Evolutionary conservation across 2,113 vertebrate species (phyloP).

Genomic region (Urocolius indicus): DNA sequence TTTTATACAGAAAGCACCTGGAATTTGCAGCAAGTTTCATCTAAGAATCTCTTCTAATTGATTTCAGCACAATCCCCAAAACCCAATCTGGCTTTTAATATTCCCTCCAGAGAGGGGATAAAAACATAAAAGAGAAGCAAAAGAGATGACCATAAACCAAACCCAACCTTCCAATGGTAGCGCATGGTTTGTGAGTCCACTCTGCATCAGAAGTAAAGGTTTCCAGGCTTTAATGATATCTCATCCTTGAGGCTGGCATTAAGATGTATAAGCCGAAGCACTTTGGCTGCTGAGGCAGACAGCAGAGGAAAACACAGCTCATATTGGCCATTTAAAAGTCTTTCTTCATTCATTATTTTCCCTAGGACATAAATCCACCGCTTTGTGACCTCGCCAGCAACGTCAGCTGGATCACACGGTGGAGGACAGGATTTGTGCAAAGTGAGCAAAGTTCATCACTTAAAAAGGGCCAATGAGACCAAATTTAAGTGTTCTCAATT

Average conservation of each 20-base stretch:
- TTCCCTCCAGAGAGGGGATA: background rate
- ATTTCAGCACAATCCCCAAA: background rate
- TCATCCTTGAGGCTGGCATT: background rate
- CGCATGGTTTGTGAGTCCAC: background rate
- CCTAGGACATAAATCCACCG: background rate
- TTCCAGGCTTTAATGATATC: background rate
- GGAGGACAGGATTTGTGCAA: background rate
- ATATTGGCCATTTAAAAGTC: background rate
- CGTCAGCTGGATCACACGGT: background rate
- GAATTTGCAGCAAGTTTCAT: background rate
- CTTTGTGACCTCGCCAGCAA: background rate
- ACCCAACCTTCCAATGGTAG: background rate
- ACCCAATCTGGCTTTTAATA: conserved; percentile 6
- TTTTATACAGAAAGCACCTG: conserved; percentile 4
- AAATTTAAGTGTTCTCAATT: background rate
- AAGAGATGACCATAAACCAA: background rate
- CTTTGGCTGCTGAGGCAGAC: background rate
- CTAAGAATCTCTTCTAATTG: background rate
- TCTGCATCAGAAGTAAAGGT: background rate
- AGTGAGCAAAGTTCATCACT: background rate
- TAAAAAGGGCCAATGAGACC: background rate
- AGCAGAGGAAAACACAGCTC: background rate
- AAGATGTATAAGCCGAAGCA: background rate
- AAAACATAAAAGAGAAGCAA: conserved; percentile 1
- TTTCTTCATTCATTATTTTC: conserved; percentile 28